phyloP scores from a whole-genome alignment of 2,888 invertebrate species.

The Tenthredo notha region DNA sequence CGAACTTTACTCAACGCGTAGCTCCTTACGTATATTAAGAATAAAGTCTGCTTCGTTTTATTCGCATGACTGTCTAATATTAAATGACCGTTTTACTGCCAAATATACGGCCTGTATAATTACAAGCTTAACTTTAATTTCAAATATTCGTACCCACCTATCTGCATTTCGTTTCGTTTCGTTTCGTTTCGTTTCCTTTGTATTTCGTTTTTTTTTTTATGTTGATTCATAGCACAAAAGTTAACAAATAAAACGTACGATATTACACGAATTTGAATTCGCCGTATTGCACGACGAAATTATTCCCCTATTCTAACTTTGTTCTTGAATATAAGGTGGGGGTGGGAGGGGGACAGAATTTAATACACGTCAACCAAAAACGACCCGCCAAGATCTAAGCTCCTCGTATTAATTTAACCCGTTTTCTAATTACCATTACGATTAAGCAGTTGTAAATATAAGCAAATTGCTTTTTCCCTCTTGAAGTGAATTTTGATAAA shows the following conservation, averaged over 20 bases:
- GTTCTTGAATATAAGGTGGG: neutral
- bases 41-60: neutral
- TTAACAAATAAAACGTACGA: neutral
- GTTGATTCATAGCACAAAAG: slow-evolving; percentile 1
- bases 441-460: slow-evolving; percentile 44
- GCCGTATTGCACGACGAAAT: neutral
- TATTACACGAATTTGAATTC: slow-evolving; percentile 14
- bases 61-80: slow-evolving; percentile 33
- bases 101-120: slow-evolving; percentile 11
- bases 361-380: slow-evolving; percentile 32
- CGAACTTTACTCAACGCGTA: neutral
- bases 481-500: slow-evolving; percentile 27
- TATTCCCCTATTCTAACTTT: neutral
- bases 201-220: neutral
- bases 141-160: neutral
- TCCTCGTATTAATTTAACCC: slow-evolving; percentile 28
- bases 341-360: too few relatives aligned
- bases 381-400: neutral
- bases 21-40: neutral
- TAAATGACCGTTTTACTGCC: neutral
- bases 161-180: neutral
- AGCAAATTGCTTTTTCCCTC: slow-evolving; percentile 36
- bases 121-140: neutral
- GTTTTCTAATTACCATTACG: slow-evolving; percentile 38
- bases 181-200: neutral